These are phyloP conservation scores for Malurus cyaneus DNA, from an alignment of 2,113 vertebrate genomes.

Conservation along the genomic window DNA sequence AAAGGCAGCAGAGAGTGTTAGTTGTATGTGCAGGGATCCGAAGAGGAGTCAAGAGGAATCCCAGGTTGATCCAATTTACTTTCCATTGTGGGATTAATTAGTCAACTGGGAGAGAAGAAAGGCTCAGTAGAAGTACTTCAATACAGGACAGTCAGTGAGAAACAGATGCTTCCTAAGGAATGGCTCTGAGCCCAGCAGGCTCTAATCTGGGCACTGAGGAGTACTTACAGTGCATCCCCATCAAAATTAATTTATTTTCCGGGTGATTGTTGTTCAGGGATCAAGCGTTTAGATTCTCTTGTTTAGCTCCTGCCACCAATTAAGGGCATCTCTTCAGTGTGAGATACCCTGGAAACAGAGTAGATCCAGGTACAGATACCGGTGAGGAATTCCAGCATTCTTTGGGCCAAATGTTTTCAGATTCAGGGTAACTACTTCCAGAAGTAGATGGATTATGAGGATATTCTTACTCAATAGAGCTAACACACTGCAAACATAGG, in stretches of 20 bases:
- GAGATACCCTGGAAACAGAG: not conserved
- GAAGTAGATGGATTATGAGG: not conserved
- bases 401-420: not conserved
- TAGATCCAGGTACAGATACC: not conserved
- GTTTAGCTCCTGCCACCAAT: not conserved
- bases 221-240: not conserved
- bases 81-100: not conserved
- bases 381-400: not conserved
- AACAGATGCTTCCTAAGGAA: not conserved
- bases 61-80: not conserved
- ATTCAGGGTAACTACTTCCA: not conserved
- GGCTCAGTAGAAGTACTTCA: not conserved
- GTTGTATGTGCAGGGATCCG: not conserved
- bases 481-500: not conserved
- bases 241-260: not conserved
- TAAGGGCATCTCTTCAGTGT: not conserved
- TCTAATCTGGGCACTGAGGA: not conserved
- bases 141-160: not conserved
- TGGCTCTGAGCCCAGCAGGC: not conserved
- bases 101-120: not conserved
- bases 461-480: rapidly evolving
- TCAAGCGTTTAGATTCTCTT: not conserved
- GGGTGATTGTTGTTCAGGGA: not conserved
- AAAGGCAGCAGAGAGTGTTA: not conserved
- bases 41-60: not conserved